Percentiles rank a stretch among this genome's conserved stretches.
Conservation (phyloP, 2,113 vertebrate species). For the Saccopteryx leptura region DNA sequence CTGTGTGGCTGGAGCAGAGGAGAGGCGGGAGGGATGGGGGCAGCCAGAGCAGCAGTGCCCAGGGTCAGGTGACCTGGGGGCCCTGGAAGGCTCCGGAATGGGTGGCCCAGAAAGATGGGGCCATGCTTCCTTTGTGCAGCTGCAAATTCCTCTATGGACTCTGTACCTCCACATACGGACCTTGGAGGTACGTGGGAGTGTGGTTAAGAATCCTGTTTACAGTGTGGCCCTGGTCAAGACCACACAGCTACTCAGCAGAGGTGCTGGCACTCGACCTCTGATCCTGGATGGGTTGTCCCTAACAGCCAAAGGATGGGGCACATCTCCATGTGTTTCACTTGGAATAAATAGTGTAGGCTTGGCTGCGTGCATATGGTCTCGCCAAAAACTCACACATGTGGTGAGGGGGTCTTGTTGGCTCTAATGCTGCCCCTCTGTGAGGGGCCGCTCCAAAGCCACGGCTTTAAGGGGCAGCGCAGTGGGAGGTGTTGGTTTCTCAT, state of each 20-base stretch:
- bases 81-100: background rate
- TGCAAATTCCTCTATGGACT: background rate
- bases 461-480: accelerated
- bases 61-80: too few species aligned
- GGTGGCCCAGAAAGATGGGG: background rate
- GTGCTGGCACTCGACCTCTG: background rate
- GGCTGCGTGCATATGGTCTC: accelerated
- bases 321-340: accelerated
- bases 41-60: background rate
- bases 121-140: accelerated
- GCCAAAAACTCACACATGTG: accelerated
- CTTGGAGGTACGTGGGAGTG: too few species aligned
- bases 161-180: too few species aligned
- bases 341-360: accelerated
- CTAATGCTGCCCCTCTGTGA: accelerated
- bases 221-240: background rate
- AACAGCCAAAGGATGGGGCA: background rate
- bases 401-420: too few species aligned
- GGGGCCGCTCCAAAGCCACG: accelerated
- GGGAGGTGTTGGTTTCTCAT: background rate
- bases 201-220: background rate
- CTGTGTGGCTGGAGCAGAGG: background rate
- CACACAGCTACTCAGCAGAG: background rate
- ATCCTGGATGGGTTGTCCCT: too few species aligned
- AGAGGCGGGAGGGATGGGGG: background rate